Evolutionary conservation across 2,888 invertebrate genomes (phyloP).

Genomic region (Chaitophorus viminalis): DNA sequence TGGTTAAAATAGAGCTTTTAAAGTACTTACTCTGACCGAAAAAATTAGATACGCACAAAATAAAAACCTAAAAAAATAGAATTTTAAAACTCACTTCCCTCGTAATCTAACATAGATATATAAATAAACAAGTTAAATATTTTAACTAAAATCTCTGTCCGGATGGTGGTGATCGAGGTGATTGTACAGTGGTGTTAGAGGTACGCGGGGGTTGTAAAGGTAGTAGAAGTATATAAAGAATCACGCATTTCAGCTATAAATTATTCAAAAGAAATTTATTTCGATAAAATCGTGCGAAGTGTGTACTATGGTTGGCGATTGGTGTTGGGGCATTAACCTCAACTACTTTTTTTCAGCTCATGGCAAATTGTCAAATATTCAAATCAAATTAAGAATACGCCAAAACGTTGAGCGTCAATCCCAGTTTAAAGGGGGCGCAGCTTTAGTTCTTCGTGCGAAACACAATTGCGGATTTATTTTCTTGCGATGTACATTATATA

Average conservation of each 20-base stretch:
- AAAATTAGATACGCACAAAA: not conserved
- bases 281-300: not conserved
- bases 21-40: not conserved
- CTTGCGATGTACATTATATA: not conserved
- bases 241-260: not conserved
- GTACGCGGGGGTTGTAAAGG: not conserved
- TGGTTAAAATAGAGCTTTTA: not conserved
- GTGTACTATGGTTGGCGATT: conserved; percentile 4
- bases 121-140: not conserved
- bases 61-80: not conserved
- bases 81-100: not conserved
- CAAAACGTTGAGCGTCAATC: not conserved
- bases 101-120: not conserved
- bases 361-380: conserved; percentile 28
- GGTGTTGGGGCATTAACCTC: conserved; percentile 28
- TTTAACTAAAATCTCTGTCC: not conserved
- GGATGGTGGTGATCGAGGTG: not conserved
- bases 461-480: not conserved
- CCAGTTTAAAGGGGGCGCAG: not conserved
- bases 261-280: conserved; percentile 1
- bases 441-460: not conserved
- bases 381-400: conserved; percentile 6
- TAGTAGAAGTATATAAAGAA: not conserved
- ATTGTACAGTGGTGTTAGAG: too few species aligned
- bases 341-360: conserved; percentile 12